These are phyloP conservation scores for Campopleginae sp. DNA, from an alignment of 2,888 invertebrate genomes.

Conservation along the genomic window DNA sequence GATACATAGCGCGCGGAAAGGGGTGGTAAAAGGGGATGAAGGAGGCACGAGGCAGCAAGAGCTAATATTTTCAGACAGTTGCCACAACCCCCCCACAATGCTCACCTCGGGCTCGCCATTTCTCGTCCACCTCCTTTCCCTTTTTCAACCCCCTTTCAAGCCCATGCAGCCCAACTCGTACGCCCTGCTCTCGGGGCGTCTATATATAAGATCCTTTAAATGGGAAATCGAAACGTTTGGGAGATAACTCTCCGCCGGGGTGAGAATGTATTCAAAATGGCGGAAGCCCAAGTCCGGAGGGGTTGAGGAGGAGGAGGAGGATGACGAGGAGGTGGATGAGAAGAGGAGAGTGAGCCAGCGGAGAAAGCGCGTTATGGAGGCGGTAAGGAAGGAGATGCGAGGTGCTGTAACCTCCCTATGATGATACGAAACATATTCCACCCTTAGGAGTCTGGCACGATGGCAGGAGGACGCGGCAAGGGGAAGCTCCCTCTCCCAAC, in stretches of 20 bases:
- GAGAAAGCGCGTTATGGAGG: slow-evolving; percentile 76
- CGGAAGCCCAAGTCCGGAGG: slow-evolving; percentile 68
- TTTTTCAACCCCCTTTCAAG: slow-evolving; percentile 54
- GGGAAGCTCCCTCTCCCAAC: slow-evolving; percentile 71
- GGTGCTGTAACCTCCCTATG: slow-evolving; percentile 79
- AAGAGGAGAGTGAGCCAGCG: slow-evolving; percentile 47
- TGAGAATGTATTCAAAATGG: slow-evolving; percentile 84
- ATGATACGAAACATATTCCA: slow-evolving; percentile 84
- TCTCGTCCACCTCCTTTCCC: slow-evolving; percentile 69
- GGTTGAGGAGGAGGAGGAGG: slow-evolving; percentile 18
- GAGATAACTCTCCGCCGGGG: slow-evolving; percentile 83
- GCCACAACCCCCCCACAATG: slow-evolving; percentile 64
- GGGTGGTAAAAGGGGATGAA: slow-evolving; percentile 52
- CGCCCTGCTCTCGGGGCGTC: slow-evolving; percentile 71
- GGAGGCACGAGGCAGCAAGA: slow-evolving; percentile 55
- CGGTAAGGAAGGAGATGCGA: slow-evolving; percentile 78
- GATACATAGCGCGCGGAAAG: slow-evolving; percentile 13
- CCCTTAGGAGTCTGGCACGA: slow-evolving; percentile 76
- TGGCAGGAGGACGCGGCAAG: slow-evolving; percentile 11
- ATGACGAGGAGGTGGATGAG: slow-evolving; percentile 15
- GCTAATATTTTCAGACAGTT: slow-evolving; percentile 79
- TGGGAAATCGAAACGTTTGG: slow-evolving; percentile 84
- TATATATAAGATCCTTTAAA: slow-evolving; percentile 83
- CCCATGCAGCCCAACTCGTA: slow-evolving; percentile 73
- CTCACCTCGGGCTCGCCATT: slow-evolving; percentile 63